Evolutionary conservation across 1,140 invertebrate genomes (phyloP), one percentile per base, ranked within the genome.

Genomic region (Bicyclus anynana): DNA sequence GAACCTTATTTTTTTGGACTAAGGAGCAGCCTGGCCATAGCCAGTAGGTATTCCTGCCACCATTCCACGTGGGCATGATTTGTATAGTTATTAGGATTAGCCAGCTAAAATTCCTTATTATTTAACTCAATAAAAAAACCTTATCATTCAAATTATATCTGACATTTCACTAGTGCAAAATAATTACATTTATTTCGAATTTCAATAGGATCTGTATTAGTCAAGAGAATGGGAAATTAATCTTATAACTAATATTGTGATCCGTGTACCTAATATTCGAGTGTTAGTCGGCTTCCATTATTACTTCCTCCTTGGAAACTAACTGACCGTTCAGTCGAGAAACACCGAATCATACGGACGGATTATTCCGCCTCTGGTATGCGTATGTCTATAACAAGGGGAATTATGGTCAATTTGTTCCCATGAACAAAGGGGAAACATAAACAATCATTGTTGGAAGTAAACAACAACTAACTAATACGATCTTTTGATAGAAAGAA

Each of bases 301-400:
- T 40, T 40, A 40, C 37, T 40, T 40, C 37, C 37, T 17, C 14
- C 37, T 40, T 40, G 37, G 37, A 17, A 40, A 12, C 16, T 40
- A 40, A 40, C 37, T 40, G 37, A 40, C 37, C 37, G 14, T 40
- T 40, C 37, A 40, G 3, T 40, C 37, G 37, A 40, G 16, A 40
- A 40, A 40, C 16, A 40, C 14, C 33, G 37, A 2, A 40, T 40
- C 37, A 16, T 17, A 40, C 16, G 37, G 37, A 16, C 14, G 37
- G 12, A 40, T 40, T 40, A 40, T 16, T 40, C 37, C n/a, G 37
- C 5, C 37, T 40, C 16, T 7, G 33, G 33, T 10, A 40, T 40
- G 16, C 37, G 37, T 16, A 40, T 17, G 14, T 40, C 37, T 40
- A 5, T 40, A 40, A 40, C 37, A 17, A 40, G 4, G 37, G 16